Conservation (phyloP, 2,113 vertebrate species). For the Helogale parvula region DNA sequence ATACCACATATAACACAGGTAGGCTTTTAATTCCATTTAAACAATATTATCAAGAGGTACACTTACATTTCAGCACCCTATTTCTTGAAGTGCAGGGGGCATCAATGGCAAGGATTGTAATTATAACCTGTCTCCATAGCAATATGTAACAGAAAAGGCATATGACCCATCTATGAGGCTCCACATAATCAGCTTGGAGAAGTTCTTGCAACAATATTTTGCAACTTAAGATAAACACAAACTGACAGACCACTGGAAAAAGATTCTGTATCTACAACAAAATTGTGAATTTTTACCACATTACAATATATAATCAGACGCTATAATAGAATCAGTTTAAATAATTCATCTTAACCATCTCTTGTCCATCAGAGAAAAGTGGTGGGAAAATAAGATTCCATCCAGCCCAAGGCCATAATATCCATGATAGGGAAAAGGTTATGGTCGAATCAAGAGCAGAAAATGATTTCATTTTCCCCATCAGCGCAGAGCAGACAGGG, state of each 20-base stretch:
- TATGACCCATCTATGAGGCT: background rate
- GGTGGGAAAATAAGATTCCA: background rate
- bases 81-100: background rate
- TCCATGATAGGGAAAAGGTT: background rate
- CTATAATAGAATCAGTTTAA: background rate
- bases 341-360: background rate
- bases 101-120: background rate
- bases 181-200: background rate
- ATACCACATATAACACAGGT: background rate
- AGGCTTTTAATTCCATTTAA: background rate
- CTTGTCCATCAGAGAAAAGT: background rate
- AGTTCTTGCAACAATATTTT: background rate
- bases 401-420: background rate
- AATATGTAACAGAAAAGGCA: background rate
- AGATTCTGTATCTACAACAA: background rate
- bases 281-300: background rate
- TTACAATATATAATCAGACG: background rate
- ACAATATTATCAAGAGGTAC: background rate
- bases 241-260: background rate
- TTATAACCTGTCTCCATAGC: background rate
- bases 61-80: background rate
- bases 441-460: background rate
- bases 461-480: background rate
- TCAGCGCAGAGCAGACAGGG: background rate
- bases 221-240: background rate